Percentiles rank a stretch among this genome's conserved stretches.
phyloP scores from a whole-genome alignment of 2,113 vertebrate species.

The Leptosomus discolor region DNA sequence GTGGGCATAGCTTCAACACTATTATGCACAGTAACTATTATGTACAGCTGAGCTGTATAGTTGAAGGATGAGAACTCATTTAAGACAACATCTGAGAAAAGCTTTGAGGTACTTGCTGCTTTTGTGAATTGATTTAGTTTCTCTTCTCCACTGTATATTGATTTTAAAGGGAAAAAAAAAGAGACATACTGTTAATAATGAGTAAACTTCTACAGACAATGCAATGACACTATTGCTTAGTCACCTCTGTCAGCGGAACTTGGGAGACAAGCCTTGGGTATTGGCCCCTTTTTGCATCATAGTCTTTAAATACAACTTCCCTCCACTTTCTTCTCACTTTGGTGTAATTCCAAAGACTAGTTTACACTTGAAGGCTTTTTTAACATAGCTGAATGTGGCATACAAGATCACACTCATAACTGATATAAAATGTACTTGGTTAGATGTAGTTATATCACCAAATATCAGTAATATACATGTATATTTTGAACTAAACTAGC shows the following conservation, averaged over 20 bases:
- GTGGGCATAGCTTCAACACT: background rate
- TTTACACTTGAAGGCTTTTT: background rate
- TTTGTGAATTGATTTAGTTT: background rate
- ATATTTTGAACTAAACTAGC: background rate
- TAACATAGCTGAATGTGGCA: background rate
- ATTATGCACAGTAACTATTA: background rate
- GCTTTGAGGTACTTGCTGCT: background rate
- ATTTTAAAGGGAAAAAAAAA: background rate
- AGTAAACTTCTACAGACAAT: background rate
- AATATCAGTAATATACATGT: background rate
- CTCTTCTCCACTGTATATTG: background rate
- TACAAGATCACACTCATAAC: background rate
- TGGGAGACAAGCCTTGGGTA: background rate
- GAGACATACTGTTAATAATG: background rate
- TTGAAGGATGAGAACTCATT: background rate
- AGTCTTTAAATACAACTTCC: background rate
- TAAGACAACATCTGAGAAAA: background rate
- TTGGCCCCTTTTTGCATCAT: background rate
- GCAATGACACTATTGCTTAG: accelerated
- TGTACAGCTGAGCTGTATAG: accelerated
- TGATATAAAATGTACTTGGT: background rate
- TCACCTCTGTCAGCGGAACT: background rate
- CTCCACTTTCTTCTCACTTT: background rate
- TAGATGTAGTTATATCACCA: background rate
- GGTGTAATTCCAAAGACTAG: background rate